Conservation (phyloP, 2,113 vertebrate species). For the Perca flavescens region DNA sequence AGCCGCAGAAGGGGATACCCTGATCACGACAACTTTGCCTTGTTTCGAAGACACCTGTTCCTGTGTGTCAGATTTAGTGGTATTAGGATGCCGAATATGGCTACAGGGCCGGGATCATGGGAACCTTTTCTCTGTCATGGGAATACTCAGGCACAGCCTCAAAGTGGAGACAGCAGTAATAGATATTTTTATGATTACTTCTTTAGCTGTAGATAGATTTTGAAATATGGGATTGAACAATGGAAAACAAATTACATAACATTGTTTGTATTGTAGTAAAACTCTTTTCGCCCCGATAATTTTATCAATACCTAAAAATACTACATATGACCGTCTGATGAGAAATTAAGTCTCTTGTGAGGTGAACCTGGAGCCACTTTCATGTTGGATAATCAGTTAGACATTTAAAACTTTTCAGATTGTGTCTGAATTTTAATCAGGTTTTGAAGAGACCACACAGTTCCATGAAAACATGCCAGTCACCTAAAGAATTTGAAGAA, state of each 20-base stretch:
- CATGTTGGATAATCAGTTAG: background rate
- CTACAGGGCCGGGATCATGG: conserved; percentile 65
- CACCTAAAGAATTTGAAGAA: conserved; percentile 64
- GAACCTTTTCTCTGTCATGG: conserved; percentile 65
- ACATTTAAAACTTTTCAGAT: background rate
- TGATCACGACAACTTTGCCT: conserved; percentile 52
- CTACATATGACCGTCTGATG: conserved; percentile 4
- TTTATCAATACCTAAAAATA: conserved; percentile 18
- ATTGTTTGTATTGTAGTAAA: background rate
- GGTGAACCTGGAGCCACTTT: background rate
- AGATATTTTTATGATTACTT: conserved; percentile 42
- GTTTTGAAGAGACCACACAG: conserved; percentile 37
- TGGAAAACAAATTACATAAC: background rate
- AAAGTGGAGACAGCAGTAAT: conserved; percentile 21
- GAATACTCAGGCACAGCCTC: conserved; percentile 40
- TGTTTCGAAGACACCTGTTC: conserved; percentile 78
- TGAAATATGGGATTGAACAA: conserved; percentile 2
- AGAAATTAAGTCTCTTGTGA: background rate
- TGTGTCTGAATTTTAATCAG: conserved; percentile 9
- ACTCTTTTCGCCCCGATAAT: background rate
- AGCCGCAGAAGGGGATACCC: conserved; percentile 55
- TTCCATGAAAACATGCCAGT: conserved; percentile 37
- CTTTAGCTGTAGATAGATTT: conserved; percentile 13
- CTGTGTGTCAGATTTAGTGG: conserved; percentile 68
- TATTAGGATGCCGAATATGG: conserved; percentile 71